phyloP scores from a whole-genome alignment of 1,140 invertebrate species.

The Eupeodes corollae region DNA sequence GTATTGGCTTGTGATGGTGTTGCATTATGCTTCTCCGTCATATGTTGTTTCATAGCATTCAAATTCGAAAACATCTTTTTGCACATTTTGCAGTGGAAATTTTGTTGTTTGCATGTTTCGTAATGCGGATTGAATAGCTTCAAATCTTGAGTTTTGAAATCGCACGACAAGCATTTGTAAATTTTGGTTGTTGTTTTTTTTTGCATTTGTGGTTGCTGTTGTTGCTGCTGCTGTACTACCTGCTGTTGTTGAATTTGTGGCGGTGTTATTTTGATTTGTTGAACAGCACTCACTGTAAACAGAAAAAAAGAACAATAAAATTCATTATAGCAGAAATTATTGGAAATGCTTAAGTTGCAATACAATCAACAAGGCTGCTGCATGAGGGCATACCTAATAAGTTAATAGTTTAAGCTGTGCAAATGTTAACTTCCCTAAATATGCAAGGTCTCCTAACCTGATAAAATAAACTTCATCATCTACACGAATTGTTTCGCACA shows the following conservation, averaged over 20 bases:
- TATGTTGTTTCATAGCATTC: conserved; percentile 33
- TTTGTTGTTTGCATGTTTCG: conserved; percentile 35
- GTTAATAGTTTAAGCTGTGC: no score
- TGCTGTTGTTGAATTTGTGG: conserved; percentile 8
- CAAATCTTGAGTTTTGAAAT: conserved; percentile 37
- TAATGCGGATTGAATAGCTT: conserved; percentile 34
- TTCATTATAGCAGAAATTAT: no score
- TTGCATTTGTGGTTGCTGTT: conserved; percentile 23
- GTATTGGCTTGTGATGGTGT: conserved; percentile 18
- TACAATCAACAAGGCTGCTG: no score
- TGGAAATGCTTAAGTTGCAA: no score
- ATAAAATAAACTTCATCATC: no score
- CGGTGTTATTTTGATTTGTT: conserved; percentile 19
- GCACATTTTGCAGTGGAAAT: conserved; percentile 35
- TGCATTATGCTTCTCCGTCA: conserved; percentile 31
- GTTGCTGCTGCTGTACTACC: neutral
- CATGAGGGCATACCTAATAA: no score
- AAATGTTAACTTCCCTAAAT: no score
- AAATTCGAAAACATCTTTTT: conserved; percentile 34
- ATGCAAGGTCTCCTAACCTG: no score
- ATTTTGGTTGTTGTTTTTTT: conserved; percentile 31
- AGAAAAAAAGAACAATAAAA: no score
- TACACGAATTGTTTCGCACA: no score
- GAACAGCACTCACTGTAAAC: conserved; percentile 7
- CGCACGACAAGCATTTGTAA: conserved; percentile 36